Conservation (phyloP, 1,140 invertebrate species). For the Caenorhabditis elegans region DNA sequence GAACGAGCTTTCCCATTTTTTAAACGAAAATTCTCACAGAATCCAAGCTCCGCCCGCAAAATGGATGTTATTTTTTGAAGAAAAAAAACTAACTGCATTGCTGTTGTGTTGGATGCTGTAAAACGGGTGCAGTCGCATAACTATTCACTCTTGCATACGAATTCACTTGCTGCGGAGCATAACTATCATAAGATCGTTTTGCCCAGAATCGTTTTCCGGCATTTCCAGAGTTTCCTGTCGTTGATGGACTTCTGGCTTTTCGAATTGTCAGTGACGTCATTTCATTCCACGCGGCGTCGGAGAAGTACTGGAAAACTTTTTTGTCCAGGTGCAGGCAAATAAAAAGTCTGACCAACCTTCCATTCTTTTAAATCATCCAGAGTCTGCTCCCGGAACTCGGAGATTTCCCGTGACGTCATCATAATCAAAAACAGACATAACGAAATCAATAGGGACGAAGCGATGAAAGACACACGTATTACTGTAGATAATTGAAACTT, state of each 20-base stretch:
- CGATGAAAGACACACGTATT: not conserved
- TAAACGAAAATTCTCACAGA: too few species aligned
- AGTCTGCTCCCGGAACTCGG: not conserved
- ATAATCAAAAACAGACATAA: conserved; percentile 1
- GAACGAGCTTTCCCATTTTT: too few species aligned
- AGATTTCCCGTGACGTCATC: conserved; percentile 1
- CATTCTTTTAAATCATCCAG: not conserved
- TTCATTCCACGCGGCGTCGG: conserved; percentile 54
- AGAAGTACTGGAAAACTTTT: conserved; percentile 39
- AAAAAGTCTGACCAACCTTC: not conserved
- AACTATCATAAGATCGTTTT: conserved; percentile 29
- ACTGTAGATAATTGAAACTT: not conserved
- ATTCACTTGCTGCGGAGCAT: conserved; percentile 4
- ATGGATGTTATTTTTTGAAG: not conserved
- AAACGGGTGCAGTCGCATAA: not conserved
- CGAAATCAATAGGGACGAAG: not conserved
- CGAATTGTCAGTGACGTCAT: conserved; percentile 47
- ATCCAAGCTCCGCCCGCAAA: too few species aligned
- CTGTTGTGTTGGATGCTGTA: conserved; percentile 17
- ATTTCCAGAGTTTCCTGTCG: not conserved
- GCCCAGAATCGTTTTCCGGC: conserved; percentile 11
- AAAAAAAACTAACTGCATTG: conserved; percentile 36
- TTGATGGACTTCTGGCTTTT: conserved; percentile 27
- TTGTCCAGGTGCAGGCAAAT: too few species aligned
- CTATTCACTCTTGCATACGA: not conserved